A percentile compares a stretch with the other conserved stretches of the same genome.
Evolutionary conservation across 1,140 invertebrate genomes (phyloP).

Genomic region (Monomorium pharaonis): DNA sequence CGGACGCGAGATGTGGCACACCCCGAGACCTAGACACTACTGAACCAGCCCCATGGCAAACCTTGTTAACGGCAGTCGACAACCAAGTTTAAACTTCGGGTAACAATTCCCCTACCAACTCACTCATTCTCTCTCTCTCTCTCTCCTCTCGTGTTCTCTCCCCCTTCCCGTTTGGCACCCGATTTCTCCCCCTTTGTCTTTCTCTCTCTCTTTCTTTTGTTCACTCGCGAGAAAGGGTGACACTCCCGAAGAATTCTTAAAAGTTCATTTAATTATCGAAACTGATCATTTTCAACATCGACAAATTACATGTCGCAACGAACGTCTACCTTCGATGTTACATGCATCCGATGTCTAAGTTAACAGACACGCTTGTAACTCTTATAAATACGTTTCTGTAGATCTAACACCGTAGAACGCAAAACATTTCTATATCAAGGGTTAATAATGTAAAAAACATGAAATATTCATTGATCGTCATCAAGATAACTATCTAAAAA

Average conservation of each 20-base stretch:
- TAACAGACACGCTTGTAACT: not conserved
- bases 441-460: not conserved
- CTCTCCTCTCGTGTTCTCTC: conserved; percentile 64
- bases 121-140: conserved; percentile 71
- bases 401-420: not conserved
- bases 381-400: not conserved
- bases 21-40: conserved; percentile 84
- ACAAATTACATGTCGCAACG: not conserved
- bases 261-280: conserved; percentile 65
- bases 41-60: conserved; percentile 84
- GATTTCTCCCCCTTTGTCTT: conserved; percentile 58
- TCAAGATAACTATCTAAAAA: not conserved
- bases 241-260: conserved; percentile 64
- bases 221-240: conserved; percentile 35
- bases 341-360: not conserved
- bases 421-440: not conserved
- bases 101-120: conserved; percentile 83
- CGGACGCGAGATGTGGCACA: conserved; percentile 82
- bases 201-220: conserved; percentile 65
- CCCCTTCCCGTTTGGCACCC: conserved; percentile 34
- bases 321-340: conserved; percentile 1
- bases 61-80: conserved; percentile 85
- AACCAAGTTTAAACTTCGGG: conserved; percentile 85
- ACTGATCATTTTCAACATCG: conserved; percentile 20
- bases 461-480: not conserved